Percentiles rank a stretch among this genome's conserved stretches.
These are phyloP conservation scores for Tetrao urogallus DNA, from an alignment of 2,113 vertebrate species.

Conservation along the genomic window DNA sequence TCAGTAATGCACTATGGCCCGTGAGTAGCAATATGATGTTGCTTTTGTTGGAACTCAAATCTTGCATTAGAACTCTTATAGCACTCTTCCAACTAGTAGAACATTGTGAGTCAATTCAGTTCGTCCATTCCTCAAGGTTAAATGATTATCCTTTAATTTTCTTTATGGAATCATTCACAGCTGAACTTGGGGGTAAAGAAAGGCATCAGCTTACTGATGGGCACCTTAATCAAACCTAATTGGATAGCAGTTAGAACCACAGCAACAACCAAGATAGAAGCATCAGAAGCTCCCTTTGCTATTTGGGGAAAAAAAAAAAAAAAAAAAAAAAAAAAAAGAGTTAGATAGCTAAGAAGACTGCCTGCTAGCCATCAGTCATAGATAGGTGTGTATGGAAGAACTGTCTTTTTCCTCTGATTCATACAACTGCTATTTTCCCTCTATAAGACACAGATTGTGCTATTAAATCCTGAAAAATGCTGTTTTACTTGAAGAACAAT, in stretches of 20 bases:
- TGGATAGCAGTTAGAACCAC: neutral
- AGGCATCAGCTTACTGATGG: neutral
- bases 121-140: neutral
- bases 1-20: constrained; percentile 76
- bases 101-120: neutral
- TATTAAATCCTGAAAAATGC: neutral
- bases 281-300: neutral
- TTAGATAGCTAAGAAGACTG: neutral
- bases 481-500: neutral
- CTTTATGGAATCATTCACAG: neutral
- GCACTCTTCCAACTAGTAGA: neutral
- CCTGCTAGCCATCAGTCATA: neutral
- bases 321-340: neutral
- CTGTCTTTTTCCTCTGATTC: neutral
- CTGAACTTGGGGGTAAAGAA: neutral
- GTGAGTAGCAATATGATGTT: constrained; percentile 41
- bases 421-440: neutral
- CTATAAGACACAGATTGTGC: neutral
- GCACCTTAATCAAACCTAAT: neutral
- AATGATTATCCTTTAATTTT: neutral
- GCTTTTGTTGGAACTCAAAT: neutral
- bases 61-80: neutral
- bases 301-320: neutral
- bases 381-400: neutral
- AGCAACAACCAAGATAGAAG: neutral